Evolutionary conservation across 53 echinoderm and acorn worm genomes (phyloP), one percentile per base, ranked within the genome.

Genomic region (Zoroaster sp.): DNA sequence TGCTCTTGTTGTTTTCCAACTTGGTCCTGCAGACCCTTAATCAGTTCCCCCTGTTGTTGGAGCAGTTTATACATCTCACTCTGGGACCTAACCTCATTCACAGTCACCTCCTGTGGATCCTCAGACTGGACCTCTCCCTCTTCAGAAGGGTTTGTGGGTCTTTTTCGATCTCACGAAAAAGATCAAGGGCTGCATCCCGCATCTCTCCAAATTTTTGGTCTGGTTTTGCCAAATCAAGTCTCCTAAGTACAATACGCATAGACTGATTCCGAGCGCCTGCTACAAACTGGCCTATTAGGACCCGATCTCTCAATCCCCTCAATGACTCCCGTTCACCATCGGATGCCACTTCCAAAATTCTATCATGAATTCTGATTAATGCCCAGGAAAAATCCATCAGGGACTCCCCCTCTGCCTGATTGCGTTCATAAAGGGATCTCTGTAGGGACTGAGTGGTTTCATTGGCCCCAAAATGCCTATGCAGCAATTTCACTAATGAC

Each of bases 251-350:
- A 43, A 74, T 25, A 23, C 45, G 21, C 45, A 74, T 46, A 42
- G 74, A 74, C 3, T 74, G 74, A 42, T 43, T 28, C 8, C 74
- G 74, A 21, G 45, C 74, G 44, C 74, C 74, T 21, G 74, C 74
- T 10, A 74, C 74, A 74, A 74, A 74, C 30, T 74, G 74, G 30
- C 74, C 45, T 74, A 74, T 45, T 5, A 74, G 74, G 10, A 74
- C 74, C 31, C 74, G 42, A 21, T 74, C 74, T 74, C 46, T 8
- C 14, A 74, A 45, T 43, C 5, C 74, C 42, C 9, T 13, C 4
- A 74, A 33, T 45, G 74, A 43, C 44, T 33, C 74, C 74, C 18
- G 42, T 14, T 74, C 74, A 14, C 43, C 74, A 7, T 74, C 74
- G 45, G 25, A 44, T 43, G 74, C 74, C 42, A 74, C 74, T 46